Conservation (phyloP, 2,113 vertebrate genomes). For the Balaenoptera acutorostrata region DNA sequence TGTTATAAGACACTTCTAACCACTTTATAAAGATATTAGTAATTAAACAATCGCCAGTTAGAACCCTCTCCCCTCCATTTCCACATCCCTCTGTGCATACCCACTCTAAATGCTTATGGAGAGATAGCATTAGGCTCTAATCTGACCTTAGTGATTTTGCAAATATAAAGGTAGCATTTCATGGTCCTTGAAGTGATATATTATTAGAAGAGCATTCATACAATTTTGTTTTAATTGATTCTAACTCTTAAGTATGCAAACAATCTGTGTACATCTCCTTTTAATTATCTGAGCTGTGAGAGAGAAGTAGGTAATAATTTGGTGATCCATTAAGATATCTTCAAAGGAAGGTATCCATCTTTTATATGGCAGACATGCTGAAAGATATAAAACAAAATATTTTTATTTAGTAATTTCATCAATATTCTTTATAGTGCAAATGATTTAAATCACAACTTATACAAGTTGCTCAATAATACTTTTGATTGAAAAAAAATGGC, state of each 20-base stretch:
- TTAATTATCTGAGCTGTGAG: constrained; percentile 75
- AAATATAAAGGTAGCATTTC: constrained; percentile 35
- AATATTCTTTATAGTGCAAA: not conserved
- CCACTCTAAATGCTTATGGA: not conserved
- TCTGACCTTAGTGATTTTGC: constrained; percentile 24
- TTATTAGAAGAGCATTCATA: constrained; percentile 63
- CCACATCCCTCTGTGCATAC: not conserved
- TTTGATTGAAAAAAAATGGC: constrained; percentile 9
- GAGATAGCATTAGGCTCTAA: not conserved
- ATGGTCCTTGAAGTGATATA: constrained; percentile 70
- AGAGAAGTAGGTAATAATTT: constrained; percentile 71
- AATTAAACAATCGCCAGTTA: not conserved
- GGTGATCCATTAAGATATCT: constrained; percentile 65
- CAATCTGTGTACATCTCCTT: constrained; percentile 67
- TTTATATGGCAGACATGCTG: constrained; percentile 60
- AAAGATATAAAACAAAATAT: constrained; percentile 68
- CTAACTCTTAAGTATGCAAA: constrained; percentile 71
- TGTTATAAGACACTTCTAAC: not conserved
- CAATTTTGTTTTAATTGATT: constrained; percentile 80
- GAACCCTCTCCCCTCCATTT: not conserved
- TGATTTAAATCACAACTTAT: not conserved
- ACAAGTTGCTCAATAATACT: constrained; percentile 20
- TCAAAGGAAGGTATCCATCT: constrained; percentile 59
- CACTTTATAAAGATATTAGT: constrained; percentile 17
- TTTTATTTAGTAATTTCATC: constrained; percentile 26